A percentile compares a stretch with the other conserved stretches of the same genome.
phyloP scores from a whole-genome alignment of 1,140 invertebrate species.

The Macrocentrus cingulum region DNA sequence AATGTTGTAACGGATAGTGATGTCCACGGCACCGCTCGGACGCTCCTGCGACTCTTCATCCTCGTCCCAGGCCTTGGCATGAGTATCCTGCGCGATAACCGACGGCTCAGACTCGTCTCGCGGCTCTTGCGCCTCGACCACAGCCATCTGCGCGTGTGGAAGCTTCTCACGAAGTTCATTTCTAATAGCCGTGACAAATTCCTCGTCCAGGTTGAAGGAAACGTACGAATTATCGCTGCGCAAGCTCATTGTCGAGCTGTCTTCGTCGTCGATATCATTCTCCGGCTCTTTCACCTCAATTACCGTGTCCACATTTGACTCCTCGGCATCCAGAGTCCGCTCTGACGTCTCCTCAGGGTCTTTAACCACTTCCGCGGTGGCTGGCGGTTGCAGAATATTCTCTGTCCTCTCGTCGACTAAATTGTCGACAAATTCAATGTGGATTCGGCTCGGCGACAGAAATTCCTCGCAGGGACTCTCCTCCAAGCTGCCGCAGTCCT shows the following conservation, averaged over 20 bases:
- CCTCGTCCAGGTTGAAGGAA: constrained; percentile 67
- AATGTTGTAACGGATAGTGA: constrained; percentile 60
- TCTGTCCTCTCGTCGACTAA: not conserved
- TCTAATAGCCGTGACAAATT: constrained; percentile 69
- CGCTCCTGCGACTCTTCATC: constrained; percentile 44
- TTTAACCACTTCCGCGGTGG: too few species aligned
- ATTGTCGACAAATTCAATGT: constrained; percentile 26
- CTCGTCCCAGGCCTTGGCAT: constrained; percentile 45
- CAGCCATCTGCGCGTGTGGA: constrained; percentile 66
- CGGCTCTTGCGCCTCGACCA: constrained; percentile 48
- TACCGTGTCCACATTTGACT: not conserved
- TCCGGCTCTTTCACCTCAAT: constrained; percentile 13
- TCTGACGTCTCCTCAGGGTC: constrained; percentile 30
- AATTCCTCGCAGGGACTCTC: constrained; percentile 7
- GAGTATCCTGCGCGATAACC: constrained; percentile 36
- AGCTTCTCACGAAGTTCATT: constrained; percentile 72
- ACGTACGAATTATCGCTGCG: constrained; percentile 60
- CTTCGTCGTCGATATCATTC: constrained; percentile 47
- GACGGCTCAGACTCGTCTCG: constrained; percentile 49
- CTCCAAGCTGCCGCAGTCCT: constrained; percentile 41
- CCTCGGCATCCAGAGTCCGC: constrained; percentile 9
- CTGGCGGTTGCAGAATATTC: too few species aligned
- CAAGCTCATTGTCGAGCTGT: constrained; percentile 53
- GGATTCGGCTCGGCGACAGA: constrained; percentile 29
- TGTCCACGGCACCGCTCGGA: constrained; percentile 44